Base-by-base conservation (phyloP, 2,113 vertebrate genomes). In the Calyptomena viridis region DNA sequence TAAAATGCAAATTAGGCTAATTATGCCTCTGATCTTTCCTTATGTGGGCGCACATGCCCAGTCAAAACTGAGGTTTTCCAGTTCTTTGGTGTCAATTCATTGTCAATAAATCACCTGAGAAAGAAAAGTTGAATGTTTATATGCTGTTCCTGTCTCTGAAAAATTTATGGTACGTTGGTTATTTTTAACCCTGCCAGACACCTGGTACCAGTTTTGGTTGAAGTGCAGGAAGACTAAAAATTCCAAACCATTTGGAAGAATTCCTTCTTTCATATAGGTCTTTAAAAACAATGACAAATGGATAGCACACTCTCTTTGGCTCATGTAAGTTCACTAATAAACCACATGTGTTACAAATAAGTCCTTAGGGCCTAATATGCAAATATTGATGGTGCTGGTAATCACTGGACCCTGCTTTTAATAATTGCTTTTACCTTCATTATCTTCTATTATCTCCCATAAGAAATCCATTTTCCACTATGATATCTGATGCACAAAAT, bases 351-450 rank as follows among this genome's bases (percentile, higher is more conserved):
- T 67, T 94, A 69, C 55, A 56, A 96, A 89, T 42, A 93, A 84
- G n/a, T 97, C 93, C 84, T 93, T 84, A 67, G 90, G 88, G 73
- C 8, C 80, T 95, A 95, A 94, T 97, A 96, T 96, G 84, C 91
- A 98, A 98, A 97, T 98, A 96, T 89, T 87, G 96, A 97, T 97
- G 84, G 69, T 82, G 86, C 73, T 77, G 33, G 91, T 98, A 95
- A 97, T 97, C 90, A 89, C 83, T 94, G 83, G 80, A 97, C 89
- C 89, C 56, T 95, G 85, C 84, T 93, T 97, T 96, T 87, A 93
- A 12, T 96, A 97, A 98, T 92, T 96, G 64, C 74, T 97, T 97
- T 95, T 96, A 80, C 96, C 84, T 97, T 98, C 95, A 96, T 98
- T 97, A 97, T 96, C 56, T 95, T 83, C 93, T 67, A 72, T 96